Evolutionary conservation across 2,113 vertebrate genomes (phyloP).

Genomic region (Oryzias melastigma): DNA sequence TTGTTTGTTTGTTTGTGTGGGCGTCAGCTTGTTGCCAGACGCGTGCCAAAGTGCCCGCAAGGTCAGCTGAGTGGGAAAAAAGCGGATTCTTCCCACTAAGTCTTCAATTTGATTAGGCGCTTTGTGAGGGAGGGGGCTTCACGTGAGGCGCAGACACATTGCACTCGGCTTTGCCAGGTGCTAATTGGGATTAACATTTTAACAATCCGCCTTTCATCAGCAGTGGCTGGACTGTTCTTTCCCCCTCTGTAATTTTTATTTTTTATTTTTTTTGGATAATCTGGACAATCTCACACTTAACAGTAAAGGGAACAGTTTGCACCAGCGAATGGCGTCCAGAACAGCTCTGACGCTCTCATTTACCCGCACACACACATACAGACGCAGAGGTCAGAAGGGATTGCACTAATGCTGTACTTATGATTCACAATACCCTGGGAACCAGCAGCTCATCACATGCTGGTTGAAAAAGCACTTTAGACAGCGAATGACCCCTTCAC

Average conservation of each 20-base stretch:
- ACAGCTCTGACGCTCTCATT: slow-evolving; percentile 4
- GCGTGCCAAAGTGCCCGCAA: slow-evolving; percentile 19
- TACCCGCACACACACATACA: slow-evolving; percentile 1
- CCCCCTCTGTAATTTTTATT: slow-evolving; percentile 5
- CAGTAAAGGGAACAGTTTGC: slow-evolving; percentile 19
- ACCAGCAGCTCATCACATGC: slow-evolving; percentile 28
- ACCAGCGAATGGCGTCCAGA: slow-evolving; percentile 9
- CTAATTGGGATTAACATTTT: slow-evolving; percentile 49
- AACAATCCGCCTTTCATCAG: slow-evolving; percentile 20
- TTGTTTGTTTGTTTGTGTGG: slow-evolving; percentile 23
- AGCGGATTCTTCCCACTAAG: slow-evolving; percentile 66
- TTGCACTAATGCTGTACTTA: slow-evolving; percentile 52
- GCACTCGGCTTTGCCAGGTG: slow-evolving; percentile 41
- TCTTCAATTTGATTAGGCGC: slow-evolving; percentile 65
- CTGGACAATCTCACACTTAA: background rate
- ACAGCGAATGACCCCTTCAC: slow-evolving; percentile 25
- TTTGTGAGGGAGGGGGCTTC: slow-evolving; percentile 48
- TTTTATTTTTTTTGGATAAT: too few species aligned
- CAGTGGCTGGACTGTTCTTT: slow-evolving; percentile 4
- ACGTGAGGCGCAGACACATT: slow-evolving; percentile 66
- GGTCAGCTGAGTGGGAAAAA: slow-evolving; percentile 44
- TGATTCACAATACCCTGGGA: slow-evolving; percentile 37
- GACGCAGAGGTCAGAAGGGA: slow-evolving; percentile 54
- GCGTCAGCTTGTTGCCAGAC: slow-evolving; percentile 37
- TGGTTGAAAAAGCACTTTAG: slow-evolving; percentile 20